A percentile compares a stretch with the other conserved stretches of the same genome.
These are phyloP conservation scores for Carettochelys insculpta DNA, from an alignment of 2,113 vertebrate species.

Conservation along the genomic window DNA sequence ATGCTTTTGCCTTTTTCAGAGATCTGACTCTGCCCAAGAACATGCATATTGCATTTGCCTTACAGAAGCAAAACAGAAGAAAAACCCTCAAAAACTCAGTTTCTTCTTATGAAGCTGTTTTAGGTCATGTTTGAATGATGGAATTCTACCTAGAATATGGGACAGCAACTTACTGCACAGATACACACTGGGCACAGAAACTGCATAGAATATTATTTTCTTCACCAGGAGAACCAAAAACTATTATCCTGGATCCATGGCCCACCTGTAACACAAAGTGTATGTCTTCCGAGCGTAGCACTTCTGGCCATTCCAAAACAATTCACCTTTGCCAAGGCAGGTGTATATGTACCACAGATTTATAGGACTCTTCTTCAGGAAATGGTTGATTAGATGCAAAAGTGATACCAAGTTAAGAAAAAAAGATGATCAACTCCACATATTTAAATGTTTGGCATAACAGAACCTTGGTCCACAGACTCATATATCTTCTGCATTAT, in stretches of 20 bases:
- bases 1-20: neutral
- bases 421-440: neutral
- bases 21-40: neutral
- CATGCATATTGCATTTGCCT: neutral
- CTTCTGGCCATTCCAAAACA: neutral
- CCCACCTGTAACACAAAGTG: neutral
- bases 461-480: neutral
- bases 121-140: rapidly evolving
- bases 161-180: rapidly evolving
- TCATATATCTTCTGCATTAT: neutral
- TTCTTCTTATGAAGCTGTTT: neutral
- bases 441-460: neutral
- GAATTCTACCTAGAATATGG: neutral
- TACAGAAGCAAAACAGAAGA: neutral
- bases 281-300: neutral
- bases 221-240: neutral
- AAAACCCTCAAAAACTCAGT: neutral
- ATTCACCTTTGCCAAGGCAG: neutral
- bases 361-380: rapidly evolving
- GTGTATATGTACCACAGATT: neutral
- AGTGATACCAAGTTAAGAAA: neutral
- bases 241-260: neutral
- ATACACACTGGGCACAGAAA: neutral
- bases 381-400: neutral
- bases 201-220: neutral